Base-by-base conservation (phyloP, 2,797 vertebrate genomes). In the Anisognathus igniventris region DNA sequence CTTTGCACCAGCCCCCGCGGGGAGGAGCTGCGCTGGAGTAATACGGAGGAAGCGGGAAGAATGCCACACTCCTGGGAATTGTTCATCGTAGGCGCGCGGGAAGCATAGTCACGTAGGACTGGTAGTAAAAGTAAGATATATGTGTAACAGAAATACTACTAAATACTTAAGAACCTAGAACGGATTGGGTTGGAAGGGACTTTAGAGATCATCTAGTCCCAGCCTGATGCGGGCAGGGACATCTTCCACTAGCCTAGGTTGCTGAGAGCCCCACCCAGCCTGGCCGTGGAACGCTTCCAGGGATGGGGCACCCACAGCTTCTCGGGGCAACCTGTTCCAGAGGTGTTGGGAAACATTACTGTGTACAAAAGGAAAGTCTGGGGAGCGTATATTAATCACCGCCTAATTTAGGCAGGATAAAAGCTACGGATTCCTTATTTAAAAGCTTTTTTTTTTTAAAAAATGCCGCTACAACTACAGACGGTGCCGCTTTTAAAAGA, bases 1-100 rank as follows among this genome's bases (percentile, higher is more conserved):
- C n/a, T 24, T 2, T 0, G 18, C 30, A 1, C 8, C 39, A 1
- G 39, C 3, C 11, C 62, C 20, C 45, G 13, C 37, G 6, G 27
- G 24, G 19, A 6, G 42, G 7, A 24, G n/a, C 58, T 10, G 10
- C n/a, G 44, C 44, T 16, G 53, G 45, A 19, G 40, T 12, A 6
- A 22, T 4, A 11, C 20, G 3, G 45, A 20, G 33, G 17, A 9
- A 3, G 30, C 1, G 17, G 31, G 47, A 31, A 6, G 47, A 27
- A 8, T 2, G 9, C 23, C 21, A 5, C 17, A 0, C 30, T 16
- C 37, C n/a, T 14, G 22, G 7, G 24, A 51, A 24, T 11, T 68
- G 64, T 20, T 82, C 10, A 2, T n/a, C 24, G 35, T 11, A 9
- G 47, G 64, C 31, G 47, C 2, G 5, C 19, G 23, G 30, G 23